A percentile compares a stretch with the other conserved stretches of the same genome.
phyloP scores from a whole-genome alignment of 1,140 invertebrate genomes.

The Anadara kagoshimensis region DNA sequence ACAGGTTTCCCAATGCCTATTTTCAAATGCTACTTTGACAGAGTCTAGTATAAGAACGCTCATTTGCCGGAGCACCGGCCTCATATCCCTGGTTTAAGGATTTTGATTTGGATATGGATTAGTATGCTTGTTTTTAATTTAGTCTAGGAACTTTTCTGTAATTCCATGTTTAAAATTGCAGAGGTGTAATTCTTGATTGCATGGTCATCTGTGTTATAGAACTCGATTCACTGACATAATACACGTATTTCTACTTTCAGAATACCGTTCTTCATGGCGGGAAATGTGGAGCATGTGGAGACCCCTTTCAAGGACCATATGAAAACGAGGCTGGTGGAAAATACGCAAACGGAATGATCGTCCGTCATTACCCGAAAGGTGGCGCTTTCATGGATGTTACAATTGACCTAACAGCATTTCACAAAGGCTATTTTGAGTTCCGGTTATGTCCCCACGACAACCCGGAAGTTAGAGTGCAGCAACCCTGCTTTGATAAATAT shows the following conservation, averaged over 20 bases:
- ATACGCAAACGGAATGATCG: slow-evolving; percentile 35
- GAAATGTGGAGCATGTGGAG: slow-evolving; percentile 73
- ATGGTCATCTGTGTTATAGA: too few relatives aligned
- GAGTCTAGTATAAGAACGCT: too few relatives aligned
- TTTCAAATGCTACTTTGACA: too few relatives aligned
- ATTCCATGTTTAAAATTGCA: too few relatives aligned
- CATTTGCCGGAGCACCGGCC: too few relatives aligned
- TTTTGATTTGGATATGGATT: too few relatives aligned
- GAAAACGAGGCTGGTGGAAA: slow-evolving; percentile 69
- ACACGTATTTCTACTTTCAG: slow-evolving; percentile 20
- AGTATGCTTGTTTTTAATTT: too few relatives aligned
- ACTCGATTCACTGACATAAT: too few relatives aligned
- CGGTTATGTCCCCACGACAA: slow-evolving; percentile 68
- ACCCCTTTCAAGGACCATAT: slow-evolving; percentile 54
- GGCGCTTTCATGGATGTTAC: slow-evolving; percentile 53
- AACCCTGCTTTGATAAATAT: slow-evolving; percentile 40
- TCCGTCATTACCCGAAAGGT: slow-evolving; percentile 18
- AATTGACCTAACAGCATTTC: slow-evolving; percentile 29
- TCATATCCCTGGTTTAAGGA: too few relatives aligned
- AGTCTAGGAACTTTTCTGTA: too few relatives aligned
- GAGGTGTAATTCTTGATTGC: too few relatives aligned
- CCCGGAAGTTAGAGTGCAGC: slow-evolving; percentile 16
- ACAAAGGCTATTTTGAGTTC: slow-evolving; percentile 44
- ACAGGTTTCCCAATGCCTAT: too few relatives aligned
- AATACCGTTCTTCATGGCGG: slow-evolving; percentile 46